These are phyloP conservation scores for Volucella bombylans DNA, from an alignment of 2,888 invertebrate genomes.

Conservation along the genomic window DNA sequence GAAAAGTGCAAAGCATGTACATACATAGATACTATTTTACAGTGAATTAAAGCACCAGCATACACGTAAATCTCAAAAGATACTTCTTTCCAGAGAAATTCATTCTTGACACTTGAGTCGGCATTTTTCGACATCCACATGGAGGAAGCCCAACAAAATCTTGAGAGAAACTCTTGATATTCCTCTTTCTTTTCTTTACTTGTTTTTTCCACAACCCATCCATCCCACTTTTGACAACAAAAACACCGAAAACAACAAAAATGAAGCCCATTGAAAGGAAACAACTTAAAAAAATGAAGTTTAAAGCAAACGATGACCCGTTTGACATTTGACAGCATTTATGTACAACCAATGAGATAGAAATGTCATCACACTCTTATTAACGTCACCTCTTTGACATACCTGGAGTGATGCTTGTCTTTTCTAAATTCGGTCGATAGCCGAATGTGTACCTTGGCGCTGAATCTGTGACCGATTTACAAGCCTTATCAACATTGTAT, in stretches of 20 bases:
- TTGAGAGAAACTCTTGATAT: conserved; percentile 27
- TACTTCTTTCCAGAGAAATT: background rate
- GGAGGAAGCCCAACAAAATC: conserved; percentile 14
- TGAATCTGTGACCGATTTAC: conserved; percentile 82
- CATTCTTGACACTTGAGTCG: conserved; percentile 29
- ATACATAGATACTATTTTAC: background rate
- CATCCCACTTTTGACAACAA: conserved; percentile 57
- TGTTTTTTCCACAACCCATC: conserved; percentile 60
- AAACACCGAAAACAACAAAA: conserved; percentile 37
- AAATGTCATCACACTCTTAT: conserved; percentile 47
- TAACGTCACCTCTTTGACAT: conserved; percentile 75
- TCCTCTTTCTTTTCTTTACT: background rate
- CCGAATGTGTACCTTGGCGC: conserved; percentile 90
- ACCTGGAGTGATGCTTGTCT: conserved; percentile 88
- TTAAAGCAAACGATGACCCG: conserved; percentile 62
- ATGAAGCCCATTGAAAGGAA: conserved; percentile 51
- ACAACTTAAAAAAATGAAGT: background rate
- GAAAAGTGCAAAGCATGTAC: background rate
- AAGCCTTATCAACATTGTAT: conserved; percentile 90
- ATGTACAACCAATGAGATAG: conserved; percentile 64
- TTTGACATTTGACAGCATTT: conserved; percentile 45
- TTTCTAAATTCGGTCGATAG: conserved; percentile 85
- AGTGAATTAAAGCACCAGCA: background rate
- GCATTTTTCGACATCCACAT: conserved; percentile 7
- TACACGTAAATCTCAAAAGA: too few relatives aligned